phyloP scores from a whole-genome alignment of 2,113 vertebrate species.

The Xiphias gladius region DNA sequence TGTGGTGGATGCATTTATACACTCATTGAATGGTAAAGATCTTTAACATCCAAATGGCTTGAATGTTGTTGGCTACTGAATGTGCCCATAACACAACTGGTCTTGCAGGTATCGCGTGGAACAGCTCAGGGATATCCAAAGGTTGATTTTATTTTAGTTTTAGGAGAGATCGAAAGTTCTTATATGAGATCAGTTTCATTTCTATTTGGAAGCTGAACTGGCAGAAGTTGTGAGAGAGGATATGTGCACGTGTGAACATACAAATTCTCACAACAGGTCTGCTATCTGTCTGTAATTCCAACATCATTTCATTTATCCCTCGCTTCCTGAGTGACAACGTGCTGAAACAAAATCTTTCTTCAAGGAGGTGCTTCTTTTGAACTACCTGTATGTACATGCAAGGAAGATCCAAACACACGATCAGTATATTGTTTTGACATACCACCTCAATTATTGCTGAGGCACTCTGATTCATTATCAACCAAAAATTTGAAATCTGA shows the following conservation, averaged over 20 bases:
- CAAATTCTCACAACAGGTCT: background rate
- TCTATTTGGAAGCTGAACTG: background rate
- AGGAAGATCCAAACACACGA: background rate
- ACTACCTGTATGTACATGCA: background rate
- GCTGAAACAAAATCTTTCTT: background rate
- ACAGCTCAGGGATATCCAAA: background rate
- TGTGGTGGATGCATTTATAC: background rate
- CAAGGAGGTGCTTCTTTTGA: background rate
- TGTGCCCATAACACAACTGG: background rate
- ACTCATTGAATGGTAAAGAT: background rate
- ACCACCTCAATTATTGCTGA: background rate
- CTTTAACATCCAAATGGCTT: background rate
- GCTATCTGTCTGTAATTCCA: background rate
- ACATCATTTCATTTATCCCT: background rate
- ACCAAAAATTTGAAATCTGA: background rate
- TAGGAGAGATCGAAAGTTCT: background rate
- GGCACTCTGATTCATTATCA: background rate
- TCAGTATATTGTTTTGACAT: background rate
- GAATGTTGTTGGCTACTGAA: background rate
- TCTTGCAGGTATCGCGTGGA: background rate
- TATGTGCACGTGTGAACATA: background rate
- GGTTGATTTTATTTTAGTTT: slow-evolving; percentile 10
- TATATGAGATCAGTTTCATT: background rate
- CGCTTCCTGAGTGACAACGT: background rate
- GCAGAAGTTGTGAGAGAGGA: slow-evolving; percentile 20